Percentiles rank a stretch among this genome's conserved stretches.
Evolutionary conservation across 2,888 invertebrate genomes (phyloP).

Genomic region (Dascillus cervinus): DNA sequence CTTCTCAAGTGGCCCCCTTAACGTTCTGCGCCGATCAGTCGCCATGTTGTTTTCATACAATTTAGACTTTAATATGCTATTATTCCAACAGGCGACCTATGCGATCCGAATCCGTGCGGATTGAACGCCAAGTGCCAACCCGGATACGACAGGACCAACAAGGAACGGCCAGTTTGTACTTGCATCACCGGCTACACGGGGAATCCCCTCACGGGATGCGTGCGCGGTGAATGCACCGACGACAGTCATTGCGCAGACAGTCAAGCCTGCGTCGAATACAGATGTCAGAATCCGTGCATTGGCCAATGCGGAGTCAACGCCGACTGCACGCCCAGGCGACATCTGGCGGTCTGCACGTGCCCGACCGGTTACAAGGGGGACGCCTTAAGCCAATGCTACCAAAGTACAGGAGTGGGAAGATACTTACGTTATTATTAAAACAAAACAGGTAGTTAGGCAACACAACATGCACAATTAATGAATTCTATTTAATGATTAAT

Average conservation of each 20-base stretch:
- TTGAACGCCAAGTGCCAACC: conserved; percentile 70
- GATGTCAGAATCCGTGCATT: conserved; percentile 60
- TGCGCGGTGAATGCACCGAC: conserved; percentile 69
- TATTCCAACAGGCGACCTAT: conserved; percentile 65
- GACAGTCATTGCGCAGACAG: conserved; percentile 70
- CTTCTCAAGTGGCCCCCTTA: too few relatives aligned
- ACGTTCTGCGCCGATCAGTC: too few relatives aligned
- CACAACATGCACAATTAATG: too few relatives aligned
- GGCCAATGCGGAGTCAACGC: conserved; percentile 74
- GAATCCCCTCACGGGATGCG: conserved; percentile 65
- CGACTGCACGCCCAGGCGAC: conserved; percentile 65
- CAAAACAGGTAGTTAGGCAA: too few relatives aligned
- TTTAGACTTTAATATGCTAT: too few relatives aligned
- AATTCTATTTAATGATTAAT: too few relatives aligned
- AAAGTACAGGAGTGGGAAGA: neutral
- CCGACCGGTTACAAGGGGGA: conserved; percentile 58
- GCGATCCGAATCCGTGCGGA: conserved; percentile 84
- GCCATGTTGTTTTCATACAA: too few relatives aligned
- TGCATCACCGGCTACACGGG: conserved; percentile 73
- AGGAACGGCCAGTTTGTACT: conserved; percentile 79
- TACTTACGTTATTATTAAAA: too few relatives aligned
- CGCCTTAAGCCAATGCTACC: conserved; percentile 47
- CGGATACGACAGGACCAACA: conserved; percentile 73
- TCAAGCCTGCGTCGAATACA: conserved; percentile 69
- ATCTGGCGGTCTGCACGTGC: conserved; percentile 78